Evolutionary conservation across 2,888 invertebrate genomes (phyloP).

Genomic region (Parascotia fuliginaria): DNA sequence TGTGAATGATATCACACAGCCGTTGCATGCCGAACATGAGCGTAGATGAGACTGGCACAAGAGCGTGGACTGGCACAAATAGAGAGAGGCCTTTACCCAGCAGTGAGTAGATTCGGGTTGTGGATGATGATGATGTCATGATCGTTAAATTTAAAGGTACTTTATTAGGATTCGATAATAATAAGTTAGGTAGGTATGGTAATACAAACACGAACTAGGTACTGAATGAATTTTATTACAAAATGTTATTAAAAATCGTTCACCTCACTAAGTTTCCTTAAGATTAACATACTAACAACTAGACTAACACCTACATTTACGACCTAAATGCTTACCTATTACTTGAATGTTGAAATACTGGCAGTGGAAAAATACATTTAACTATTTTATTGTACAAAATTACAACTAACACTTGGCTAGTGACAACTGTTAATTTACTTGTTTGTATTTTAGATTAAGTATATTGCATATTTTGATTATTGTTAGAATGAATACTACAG

Average conservation of each 20-base stretch:
- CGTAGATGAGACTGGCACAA: too few relatives aligned
- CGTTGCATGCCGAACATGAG: too few relatives aligned
- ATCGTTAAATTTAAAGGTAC: background rate
- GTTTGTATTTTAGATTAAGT: constrained; percentile 2
- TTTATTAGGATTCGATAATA: too few relatives aligned
- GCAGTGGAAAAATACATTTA: constrained; percentile 84
- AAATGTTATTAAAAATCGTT: constrained; percentile 85
- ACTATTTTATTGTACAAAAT: constrained; percentile 59
- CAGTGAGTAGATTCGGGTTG: too few relatives aligned
- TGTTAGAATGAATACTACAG: constrained; percentile 6
- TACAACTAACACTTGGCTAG: constrained; percentile 50
- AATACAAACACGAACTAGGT: constrained; percentile 25
- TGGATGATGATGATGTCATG: too few relatives aligned
- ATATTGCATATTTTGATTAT: constrained; percentile 6
- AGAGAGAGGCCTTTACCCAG: too few relatives aligned
- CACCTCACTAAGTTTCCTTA: constrained; percentile 69
- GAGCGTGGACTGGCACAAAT: too few relatives aligned
- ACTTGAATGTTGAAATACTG: constrained; percentile 83
- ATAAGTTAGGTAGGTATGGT: background rate
- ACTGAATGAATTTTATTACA: constrained; percentile 77
- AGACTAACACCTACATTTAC: constrained; percentile 60
- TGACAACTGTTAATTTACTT: constrained; percentile 28
- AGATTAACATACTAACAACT: constrained; percentile 56
- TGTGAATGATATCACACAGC: too few relatives aligned
- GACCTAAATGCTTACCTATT: constrained; percentile 52